Percentiles rank a stretch among this genome's conserved stretches.
phyloP scores from a whole-genome alignment of 2,113 vertebrate species.

The Psittacula cyanocephala region DNA sequence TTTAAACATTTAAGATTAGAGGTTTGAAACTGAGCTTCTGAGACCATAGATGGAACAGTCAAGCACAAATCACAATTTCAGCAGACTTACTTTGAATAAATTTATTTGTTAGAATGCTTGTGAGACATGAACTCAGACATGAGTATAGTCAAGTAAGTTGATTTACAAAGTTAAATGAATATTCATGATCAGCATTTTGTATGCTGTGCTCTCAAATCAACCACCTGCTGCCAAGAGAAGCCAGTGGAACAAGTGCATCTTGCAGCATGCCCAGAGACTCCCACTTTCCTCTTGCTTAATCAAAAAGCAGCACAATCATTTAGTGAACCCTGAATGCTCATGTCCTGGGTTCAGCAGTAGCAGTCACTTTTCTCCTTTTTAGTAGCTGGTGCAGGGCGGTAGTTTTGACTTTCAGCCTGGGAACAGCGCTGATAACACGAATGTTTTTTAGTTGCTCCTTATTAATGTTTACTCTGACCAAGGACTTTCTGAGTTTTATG shows the following conservation, averaged over 20 bases:
- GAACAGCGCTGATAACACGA: no score
- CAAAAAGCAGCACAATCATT: not conserved
- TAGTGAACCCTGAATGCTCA: not conserved
- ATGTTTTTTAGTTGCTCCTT: no score
- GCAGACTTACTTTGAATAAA: not conserved
- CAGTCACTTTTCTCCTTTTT: no score
- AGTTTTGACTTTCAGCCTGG: no score
- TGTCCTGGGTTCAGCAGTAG: no score
- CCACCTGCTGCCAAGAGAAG: not conserved
- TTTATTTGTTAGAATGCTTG: not conserved
- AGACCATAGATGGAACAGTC: not conserved
- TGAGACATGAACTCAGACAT: not conserved
- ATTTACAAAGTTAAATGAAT: slow-evolving; percentile 42
- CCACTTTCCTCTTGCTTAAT: not conserved
- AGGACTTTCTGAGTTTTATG: no score
- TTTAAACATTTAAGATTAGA: not conserved
- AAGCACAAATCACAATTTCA: not conserved
- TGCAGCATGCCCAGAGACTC: not conserved
- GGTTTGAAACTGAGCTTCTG: not conserved
- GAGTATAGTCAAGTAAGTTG: not conserved
- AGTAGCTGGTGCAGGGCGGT: no score
- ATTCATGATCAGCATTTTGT: slow-evolving; percentile 9
- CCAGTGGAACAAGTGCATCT: not conserved
- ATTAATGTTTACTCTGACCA: no score
- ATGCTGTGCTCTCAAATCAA: not conserved